Evolutionary conservation across 2,888 invertebrate genomes (phyloP), one percentile per base, ranked within the genome.

Genomic region (Mythimna impura): DNA sequence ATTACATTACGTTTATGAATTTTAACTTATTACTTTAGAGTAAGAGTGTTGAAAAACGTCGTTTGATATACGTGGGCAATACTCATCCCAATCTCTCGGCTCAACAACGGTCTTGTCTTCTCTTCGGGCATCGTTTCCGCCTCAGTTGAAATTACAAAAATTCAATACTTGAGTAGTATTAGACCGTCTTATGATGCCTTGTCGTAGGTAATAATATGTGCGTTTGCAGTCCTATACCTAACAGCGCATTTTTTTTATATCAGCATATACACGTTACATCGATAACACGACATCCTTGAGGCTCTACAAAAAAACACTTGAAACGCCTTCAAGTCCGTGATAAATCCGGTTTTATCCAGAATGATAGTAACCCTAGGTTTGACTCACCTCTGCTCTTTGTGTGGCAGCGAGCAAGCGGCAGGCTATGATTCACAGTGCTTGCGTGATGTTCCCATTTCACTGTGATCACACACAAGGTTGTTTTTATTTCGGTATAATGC

Each of bases 371-470:
- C 82, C 71, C 80, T 83, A 86, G 71, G 74, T 65, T 87, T 87
- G 86, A 87, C 73, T 87, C 87, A 87, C 84, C 74, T 80, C 73
- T 72, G 63, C 64, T 72, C 71, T 81, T 82, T 81, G 86, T 82
- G 83, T 64, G 64, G 61, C 62, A 43, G 60, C 63, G 63, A 17
- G 50, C 50, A n/a, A 20, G 50, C 50, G 43, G 71, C 78, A 66
- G 67, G 75, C 80, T 86, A 88, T 93, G 93, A 93, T 89, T 93
- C 93, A 93, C 79, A 68, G 78, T 71, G 78, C 86, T 89, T 90
- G 90, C 90, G 91, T 92, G 92, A 90, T 91, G 90, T 87, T 84
- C 89, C 89, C 90, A 91, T 92, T 92, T 93, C 90, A 76, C 83
- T 91, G 82, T 86, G 87, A 88, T 90, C 86, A 84, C 78, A 82